phyloP scores from a whole-genome alignment of 1,140 invertebrate species.

The Papilio machaon region DNA sequence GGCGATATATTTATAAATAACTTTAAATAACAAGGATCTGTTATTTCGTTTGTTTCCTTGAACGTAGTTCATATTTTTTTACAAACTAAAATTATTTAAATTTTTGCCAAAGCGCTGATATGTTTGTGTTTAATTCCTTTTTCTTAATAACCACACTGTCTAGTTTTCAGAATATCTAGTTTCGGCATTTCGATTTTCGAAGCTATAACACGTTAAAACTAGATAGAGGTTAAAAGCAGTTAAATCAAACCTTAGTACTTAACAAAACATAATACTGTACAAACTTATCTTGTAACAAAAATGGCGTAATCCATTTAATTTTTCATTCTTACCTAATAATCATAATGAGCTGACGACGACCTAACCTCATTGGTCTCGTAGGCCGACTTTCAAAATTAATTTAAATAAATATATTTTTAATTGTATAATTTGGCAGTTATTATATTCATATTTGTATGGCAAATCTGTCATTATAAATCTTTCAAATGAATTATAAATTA shows the following conservation, averaged over 20 bases:
- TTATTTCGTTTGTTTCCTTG: neutral
- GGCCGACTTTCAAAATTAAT: slow-evolving; percentile 21
- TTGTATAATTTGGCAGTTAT: slow-evolving; percentile 23
- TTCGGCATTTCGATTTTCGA: neutral
- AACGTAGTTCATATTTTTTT: neutral
- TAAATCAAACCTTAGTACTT: no score
- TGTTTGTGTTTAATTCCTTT: neutral
- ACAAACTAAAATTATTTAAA: no score
- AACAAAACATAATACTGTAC: neutral
- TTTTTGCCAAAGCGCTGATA: no score
- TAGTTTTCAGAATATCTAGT: neutral
- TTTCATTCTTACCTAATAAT: neutral
- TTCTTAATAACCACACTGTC: neutral
- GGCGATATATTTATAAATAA: neutral
- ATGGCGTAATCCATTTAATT: slow-evolving; percentile 6
- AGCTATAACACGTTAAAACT: neutral
- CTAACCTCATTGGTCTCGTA: neutral
- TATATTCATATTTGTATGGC: slow-evolving; percentile 25
- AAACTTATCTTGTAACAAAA: neutral
- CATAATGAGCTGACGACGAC: neutral
- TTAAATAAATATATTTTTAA: slow-evolving; percentile 30
- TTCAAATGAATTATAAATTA: slow-evolving; percentile 7
- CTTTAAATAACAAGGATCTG: neutral
- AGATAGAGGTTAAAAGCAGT: no score
- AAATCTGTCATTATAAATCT: slow-evolving; percentile 8